A percentile compares a stretch with the other conserved stretches of the same genome.
Evolutionary conservation across 1,140 invertebrate genomes (phyloP).

Genomic region (Ceratina calcarata): DNA sequence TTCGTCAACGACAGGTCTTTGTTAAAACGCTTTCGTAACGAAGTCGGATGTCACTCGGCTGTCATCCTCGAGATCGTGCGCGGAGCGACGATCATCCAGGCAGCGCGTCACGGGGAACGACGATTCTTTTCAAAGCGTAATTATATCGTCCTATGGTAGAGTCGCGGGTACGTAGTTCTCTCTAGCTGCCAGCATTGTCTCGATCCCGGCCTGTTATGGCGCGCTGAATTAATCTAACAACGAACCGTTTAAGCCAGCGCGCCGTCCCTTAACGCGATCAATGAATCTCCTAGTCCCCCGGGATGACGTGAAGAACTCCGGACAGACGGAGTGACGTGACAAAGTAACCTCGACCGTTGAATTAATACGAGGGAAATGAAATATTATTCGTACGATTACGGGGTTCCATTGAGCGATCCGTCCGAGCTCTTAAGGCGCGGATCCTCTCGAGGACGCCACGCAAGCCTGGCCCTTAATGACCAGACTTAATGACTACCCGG

Average conservation of each 20-base stretch:
- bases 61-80: slow-evolving; percentile 19
- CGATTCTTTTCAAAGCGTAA: slow-evolving; percentile 18
- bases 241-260: background rate
- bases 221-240: slow-evolving; percentile 21
- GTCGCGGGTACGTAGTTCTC: too few species aligned
- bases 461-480: slow-evolving; percentile 21
- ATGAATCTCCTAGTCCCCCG: background rate
- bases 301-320: background rate
- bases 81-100: too few species aligned
- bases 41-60: slow-evolving; percentile 4
- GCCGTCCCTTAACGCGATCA: slow-evolving; percentile 1
- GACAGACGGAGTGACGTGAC: background rate
- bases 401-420: slow-evolving; percentile 1
- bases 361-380: slow-evolving; percentile 22
- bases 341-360: background rate
- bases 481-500: slow-evolving; percentile 22
- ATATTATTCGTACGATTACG: slow-evolving; percentile 15
- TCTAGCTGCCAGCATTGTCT: background rate
- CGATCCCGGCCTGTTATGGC: slow-evolving; percentile 1
- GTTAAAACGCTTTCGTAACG: slow-evolving; percentile 35
- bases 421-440: background rate
- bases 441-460: slow-evolving; percentile 25
- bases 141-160: slow-evolving; percentile 20
- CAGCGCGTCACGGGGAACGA: background rate
- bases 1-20: slow-evolving; percentile 27